Percentiles rank a stretch among this genome's conserved stretches.
Evolutionary conservation across 2,797 vertebrate genomes (phyloP).

Genomic region (Rhinella marina): DNA sequence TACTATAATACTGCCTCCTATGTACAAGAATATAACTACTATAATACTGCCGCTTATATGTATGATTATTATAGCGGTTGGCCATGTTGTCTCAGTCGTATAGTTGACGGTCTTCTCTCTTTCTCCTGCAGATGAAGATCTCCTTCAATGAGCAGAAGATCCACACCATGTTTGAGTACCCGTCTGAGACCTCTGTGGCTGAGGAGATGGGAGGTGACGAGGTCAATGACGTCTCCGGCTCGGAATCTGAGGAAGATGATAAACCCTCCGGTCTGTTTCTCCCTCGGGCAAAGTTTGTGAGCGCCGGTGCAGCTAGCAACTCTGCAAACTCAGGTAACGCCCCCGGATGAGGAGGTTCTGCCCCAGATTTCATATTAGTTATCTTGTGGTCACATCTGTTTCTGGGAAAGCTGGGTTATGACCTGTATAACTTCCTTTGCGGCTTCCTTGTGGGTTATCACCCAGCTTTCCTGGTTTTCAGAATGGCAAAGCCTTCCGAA

Average conservation of each 20-base stretch:
- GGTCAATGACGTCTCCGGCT: conserved; percentile 49
- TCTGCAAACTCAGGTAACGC: conserved; percentile 71
- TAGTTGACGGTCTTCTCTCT: neutral
- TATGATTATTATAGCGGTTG: neutral
- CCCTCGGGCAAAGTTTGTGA: conserved; percentile 76
- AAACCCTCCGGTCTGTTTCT: conserved; percentile 76
- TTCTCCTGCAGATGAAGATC: conserved; percentile 87
- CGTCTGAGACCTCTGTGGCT: conserved; percentile 85
- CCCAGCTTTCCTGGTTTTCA: neutral
- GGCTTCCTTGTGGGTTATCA: neutral
- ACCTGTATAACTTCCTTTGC: too few relatives aligned
- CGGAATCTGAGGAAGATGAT: conserved; percentile 65
- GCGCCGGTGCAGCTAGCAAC: conserved; percentile 71
- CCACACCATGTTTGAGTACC: conserved; percentile 94
- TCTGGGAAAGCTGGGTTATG: neutral
- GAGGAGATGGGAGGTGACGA: conserved; percentile 83
- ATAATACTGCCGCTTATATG: conserved; percentile 1
- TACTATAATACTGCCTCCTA: conserved; percentile 8
- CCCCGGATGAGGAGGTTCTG: neutral
- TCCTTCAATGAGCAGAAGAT: conserved; percentile 93
- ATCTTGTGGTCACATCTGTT: too few relatives aligned
- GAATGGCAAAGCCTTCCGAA: too few relatives aligned
- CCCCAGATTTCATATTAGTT: too few relatives aligned
- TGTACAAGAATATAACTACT: conserved; percentile 9
- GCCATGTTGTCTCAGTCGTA: neutral